A percentile compares a stretch with the other conserved stretches of the same genome.
Evolutionary conservation across 1,140 invertebrate species (phyloP).

Genomic region (Pseudomyrmex cubaensis): DNA sequence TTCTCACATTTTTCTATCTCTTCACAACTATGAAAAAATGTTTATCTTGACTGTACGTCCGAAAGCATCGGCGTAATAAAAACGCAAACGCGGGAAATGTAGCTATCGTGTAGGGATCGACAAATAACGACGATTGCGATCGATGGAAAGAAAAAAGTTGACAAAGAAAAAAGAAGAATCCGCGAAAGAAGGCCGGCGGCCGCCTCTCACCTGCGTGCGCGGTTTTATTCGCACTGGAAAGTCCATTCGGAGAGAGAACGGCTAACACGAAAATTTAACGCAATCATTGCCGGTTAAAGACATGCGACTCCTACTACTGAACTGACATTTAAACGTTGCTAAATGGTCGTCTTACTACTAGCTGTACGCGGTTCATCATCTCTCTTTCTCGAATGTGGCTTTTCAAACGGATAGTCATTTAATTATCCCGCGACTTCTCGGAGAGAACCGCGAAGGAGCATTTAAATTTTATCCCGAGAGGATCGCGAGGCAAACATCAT

Average conservation of each 20-base stretch:
- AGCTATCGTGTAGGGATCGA: conserved; percentile 5
- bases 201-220: conserved; percentile 25
- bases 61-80: background rate
- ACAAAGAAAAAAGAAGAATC: background rate
- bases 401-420: background rate
- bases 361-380: conserved; percentile 1
- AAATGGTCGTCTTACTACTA: conserved; percentile 33
- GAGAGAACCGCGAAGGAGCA: background rate
- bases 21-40: background rate
- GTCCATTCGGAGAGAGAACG: conserved; percentile 16
- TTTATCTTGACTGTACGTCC: background rate
- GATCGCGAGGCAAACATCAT: conserved; percentile 8
- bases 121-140: conserved; percentile 16
- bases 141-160: background rate
- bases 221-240: background rate
- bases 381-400: background rate
- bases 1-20: background rate
- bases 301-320: conserved; percentile 9
- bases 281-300: background rate
- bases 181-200: background rate
- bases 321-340: conserved; percentile 60
- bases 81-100: background rate
- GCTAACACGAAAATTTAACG: conserved; percentile 18
- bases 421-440: conserved; percentile 15
- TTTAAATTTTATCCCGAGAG: conserved; percentile 16